These are phyloP conservation scores for Drosophila ficusphila DNA, from an alignment of 1,140 invertebrate species.

Conservation along the genomic window DNA sequence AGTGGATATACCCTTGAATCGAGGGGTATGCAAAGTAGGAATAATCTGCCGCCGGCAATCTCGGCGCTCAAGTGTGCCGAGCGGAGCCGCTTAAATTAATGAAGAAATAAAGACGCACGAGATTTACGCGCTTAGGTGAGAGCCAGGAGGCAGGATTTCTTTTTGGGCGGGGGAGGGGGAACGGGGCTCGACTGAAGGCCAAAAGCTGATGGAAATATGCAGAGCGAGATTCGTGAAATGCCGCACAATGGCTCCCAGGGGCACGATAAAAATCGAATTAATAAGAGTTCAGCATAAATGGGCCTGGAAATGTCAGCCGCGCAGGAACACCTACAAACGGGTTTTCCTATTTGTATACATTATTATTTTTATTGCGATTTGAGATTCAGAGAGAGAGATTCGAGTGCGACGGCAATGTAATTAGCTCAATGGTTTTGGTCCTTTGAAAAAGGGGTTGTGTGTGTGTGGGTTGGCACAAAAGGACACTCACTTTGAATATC, in stretches of 20 bases:
- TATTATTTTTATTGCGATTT: conserved; percentile 59
- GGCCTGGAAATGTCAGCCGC: conserved; percentile 62
- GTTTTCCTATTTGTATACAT: conserved; percentile 34
- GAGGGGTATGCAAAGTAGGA: conserved; percentile 43
- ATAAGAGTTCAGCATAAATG: conserved; percentile 80
- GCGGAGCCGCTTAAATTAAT: conserved; percentile 79
- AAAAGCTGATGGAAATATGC: conserved; percentile 55
- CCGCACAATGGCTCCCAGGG: conserved; percentile 82
- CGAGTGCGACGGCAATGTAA: conserved; percentile 29
- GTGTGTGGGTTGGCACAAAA: not conserved
- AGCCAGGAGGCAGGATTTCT: conserved; percentile 2
- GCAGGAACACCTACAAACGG: conserved; percentile 4
- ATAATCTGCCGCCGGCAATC: conserved; percentile 71
- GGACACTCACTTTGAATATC: conserved; percentile 1
- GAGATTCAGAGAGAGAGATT: conserved; percentile 49
- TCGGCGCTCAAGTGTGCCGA: conserved; percentile 56
- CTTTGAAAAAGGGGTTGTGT: not conserved
- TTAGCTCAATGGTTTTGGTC: conserved; percentile 28
- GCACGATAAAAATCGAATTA: conserved; percentile 84
- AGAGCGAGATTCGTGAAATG: conserved; percentile 77
- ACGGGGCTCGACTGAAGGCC: not conserved
- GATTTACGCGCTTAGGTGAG: conserved; percentile 78
- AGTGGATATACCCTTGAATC: not conserved
- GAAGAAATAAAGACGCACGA: conserved; percentile 83
- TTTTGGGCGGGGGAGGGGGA: not conserved